phyloP scores from a whole-genome alignment of 2,888 invertebrate genomes.

The Caenorhabditis sp. region DNA sequence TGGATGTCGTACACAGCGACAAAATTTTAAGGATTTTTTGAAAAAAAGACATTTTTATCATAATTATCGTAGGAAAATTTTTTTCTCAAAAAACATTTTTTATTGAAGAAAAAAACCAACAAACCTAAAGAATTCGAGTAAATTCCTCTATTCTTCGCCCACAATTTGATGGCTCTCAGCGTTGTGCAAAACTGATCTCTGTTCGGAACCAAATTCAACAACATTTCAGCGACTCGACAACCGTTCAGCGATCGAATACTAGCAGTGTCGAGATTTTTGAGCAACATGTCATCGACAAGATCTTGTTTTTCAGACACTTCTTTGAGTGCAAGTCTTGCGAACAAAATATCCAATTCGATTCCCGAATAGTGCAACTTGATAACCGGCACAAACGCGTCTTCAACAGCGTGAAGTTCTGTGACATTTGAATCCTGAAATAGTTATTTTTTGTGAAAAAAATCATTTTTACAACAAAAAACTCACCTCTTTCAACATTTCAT shows the following conservation, averaged over 20 bases:
- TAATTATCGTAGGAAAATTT: too few relatives aligned
- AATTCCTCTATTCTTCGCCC: slow-evolving; percentile 76
- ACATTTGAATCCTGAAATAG: slow-evolving; percentile 75
- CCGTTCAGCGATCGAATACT: slow-evolving; percentile 77
- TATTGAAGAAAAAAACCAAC: not conserved
- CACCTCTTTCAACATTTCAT: slow-evolving; percentile 84
- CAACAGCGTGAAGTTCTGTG: slow-evolving; percentile 80
- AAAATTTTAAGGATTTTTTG: too few relatives aligned
- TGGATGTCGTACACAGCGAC: too few relatives aligned
- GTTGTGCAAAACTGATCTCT: slow-evolving; percentile 92
- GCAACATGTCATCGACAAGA: slow-evolving; percentile 85
- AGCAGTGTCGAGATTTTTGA: slow-evolving; percentile 93
- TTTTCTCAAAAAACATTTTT: not conserved
- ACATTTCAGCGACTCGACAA: slow-evolving; percentile 97
- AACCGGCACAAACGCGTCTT: slow-evolving; percentile 98
- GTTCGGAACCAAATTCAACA: slow-evolving; percentile 90
- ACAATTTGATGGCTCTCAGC: slow-evolving; percentile 88
- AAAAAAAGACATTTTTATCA: too few relatives aligned
- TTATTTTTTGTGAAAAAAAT: slow-evolving; percentile 2
- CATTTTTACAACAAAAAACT: slow-evolving; percentile 74
- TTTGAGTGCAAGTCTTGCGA: slow-evolving; percentile 91
- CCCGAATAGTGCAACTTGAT: slow-evolving; percentile 99
- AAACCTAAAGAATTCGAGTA: slow-evolving; percentile 91
- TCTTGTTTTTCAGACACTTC: slow-evolving; percentile 82
- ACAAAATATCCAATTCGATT: slow-evolving; percentile 95